Conservation (phyloP, 2,797 vertebrate genomes). For the Peromyscus melanophrys region DNA sequence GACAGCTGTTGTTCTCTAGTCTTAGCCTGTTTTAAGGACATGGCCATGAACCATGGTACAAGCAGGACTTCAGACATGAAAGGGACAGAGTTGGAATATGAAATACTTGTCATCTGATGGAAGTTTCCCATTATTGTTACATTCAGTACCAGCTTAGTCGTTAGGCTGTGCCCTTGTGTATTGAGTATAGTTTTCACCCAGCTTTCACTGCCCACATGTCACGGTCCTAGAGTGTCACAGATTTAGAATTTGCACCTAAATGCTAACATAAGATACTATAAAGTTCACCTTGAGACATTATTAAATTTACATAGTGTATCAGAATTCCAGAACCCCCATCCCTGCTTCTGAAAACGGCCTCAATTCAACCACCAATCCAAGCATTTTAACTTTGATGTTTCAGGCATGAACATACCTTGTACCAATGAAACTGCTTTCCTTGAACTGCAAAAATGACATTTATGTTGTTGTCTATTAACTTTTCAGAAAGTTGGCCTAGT, state of each 20-base stretch:
- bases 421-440: slow-evolving; percentile 97
- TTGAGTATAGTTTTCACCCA: not conserved
- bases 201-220: not conserved
- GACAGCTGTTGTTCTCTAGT: not conserved
- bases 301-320: not conserved
- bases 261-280: not conserved
- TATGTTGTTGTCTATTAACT: slow-evolving; percentile 96
- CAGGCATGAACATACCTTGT: slow-evolving; percentile 94
- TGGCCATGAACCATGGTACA: not conserved
- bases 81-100: not conserved
- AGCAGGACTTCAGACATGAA: not conserved
- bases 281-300: not conserved
- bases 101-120: not conserved
- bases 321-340: not conserved
- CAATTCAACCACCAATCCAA: slow-evolving; percentile 27
- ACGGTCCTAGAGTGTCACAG: slow-evolving; percentile 15
- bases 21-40: not conserved
- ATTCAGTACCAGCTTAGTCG: not conserved
- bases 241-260: not conserved
- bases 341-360: not conserved
- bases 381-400: slow-evolving; percentile 41
- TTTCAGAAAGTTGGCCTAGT: slow-evolving; percentile 96
- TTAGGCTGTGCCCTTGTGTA: not conserved
- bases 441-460: slow-evolving; percentile 98
- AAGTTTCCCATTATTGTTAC: not conserved